Percentiles rank a stretch among this genome's conserved stretches.
Evolutionary conservation across 2,113 vertebrate species (phyloP).

Genomic region (Bubo bubo): DNA sequence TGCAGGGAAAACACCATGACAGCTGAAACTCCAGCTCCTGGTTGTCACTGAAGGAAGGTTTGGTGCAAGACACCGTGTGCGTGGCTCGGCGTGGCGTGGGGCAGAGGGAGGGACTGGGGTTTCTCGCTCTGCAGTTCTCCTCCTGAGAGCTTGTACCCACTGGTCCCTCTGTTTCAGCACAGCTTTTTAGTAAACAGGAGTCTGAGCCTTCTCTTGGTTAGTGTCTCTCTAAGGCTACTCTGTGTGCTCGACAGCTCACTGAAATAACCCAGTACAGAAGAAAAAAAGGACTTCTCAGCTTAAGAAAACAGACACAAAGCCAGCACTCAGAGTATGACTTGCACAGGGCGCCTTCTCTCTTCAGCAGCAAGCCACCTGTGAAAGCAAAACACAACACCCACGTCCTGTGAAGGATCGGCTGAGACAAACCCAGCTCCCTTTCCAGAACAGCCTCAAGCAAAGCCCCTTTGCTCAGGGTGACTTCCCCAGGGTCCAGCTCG

Average conservation of each 20-base stretch:
- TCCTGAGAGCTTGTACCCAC: not conserved
- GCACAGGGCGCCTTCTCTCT: not conserved
- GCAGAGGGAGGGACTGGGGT: not conserved
- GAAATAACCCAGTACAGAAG: constrained; percentile 21
- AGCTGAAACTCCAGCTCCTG: not conserved
- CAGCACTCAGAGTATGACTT: not conserved
- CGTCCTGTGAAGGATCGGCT: not conserved
- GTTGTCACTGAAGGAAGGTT: not conserved
- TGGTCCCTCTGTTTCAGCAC: not conserved
- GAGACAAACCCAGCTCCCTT: not conserved
- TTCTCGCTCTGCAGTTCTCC: not conserved
- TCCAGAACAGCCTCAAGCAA: not conserved
- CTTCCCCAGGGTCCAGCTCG: not conserved
- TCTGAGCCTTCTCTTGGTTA: not conserved
- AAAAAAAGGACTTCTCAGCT: not conserved
- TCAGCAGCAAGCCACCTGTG: constrained; percentile 22
- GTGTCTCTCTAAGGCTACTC: not conserved
- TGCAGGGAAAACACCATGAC: not conserved
- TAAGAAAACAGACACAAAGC: not conserved
- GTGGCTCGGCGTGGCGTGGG: not conserved
- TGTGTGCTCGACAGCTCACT: constrained; percentile 3
- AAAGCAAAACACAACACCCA: constrained; percentile 25
- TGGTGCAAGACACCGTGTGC: not conserved
- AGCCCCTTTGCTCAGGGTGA: not conserved
- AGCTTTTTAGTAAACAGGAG: not conserved